phyloP scores from a whole-genome alignment of 2,797 vertebrate genomes.

The Nannoperca obscura region DNA sequence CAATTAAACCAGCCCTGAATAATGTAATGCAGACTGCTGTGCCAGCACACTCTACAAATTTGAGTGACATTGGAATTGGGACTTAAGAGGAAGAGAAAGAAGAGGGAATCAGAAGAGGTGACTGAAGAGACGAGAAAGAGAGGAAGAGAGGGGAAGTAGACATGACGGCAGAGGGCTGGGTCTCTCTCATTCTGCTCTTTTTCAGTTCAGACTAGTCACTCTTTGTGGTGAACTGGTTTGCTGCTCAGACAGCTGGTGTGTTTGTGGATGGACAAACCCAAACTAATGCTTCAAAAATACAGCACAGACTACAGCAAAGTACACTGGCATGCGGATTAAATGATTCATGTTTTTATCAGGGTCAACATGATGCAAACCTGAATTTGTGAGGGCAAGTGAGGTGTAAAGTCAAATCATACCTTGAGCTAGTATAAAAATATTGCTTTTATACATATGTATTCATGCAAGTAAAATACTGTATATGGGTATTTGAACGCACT shows the following conservation, averaged over 20 bases:
- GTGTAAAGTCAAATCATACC: slow-evolving; percentile 29
- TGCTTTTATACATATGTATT: slow-evolving; percentile 13
- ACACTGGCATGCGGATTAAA: slow-evolving; percentile 52
- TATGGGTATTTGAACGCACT: not conserved
- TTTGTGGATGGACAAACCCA: slow-evolving; percentile 27
- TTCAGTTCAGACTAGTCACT: slow-evolving; percentile 12
- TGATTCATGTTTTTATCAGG: slow-evolving; percentile 51
- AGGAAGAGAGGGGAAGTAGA: slow-evolving; percentile 5
- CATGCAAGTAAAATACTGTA: slow-evolving; percentile 21
- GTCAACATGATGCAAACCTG: slow-evolving; percentile 39
- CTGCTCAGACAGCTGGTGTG: slow-evolving; percentile 31
- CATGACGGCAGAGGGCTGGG: slow-evolving; percentile 20
- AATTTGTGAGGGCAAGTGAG: slow-evolving; percentile 52
- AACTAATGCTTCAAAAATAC: slow-evolving; percentile 30
- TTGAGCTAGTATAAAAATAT: slow-evolving; percentile 17
- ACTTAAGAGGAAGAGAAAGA: slow-evolving; percentile 41
- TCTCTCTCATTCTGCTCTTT: slow-evolving; percentile 20
- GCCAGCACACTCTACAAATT: slow-evolving; percentile 33
- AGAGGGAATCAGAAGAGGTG: slow-evolving; percentile 34
- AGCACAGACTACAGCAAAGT: slow-evolving; percentile 34
- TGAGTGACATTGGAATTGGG: slow-evolving; percentile 47
- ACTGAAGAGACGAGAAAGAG: slow-evolving; percentile 25
- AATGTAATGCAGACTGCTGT: slow-evolving; percentile 39
- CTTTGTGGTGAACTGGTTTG: slow-evolving; percentile 9
- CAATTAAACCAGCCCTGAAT: slow-evolving; percentile 45